Base-by-base conservation (phyloP, 2,113 vertebrate genomes). In the Sebastes fasciatus region DNA sequence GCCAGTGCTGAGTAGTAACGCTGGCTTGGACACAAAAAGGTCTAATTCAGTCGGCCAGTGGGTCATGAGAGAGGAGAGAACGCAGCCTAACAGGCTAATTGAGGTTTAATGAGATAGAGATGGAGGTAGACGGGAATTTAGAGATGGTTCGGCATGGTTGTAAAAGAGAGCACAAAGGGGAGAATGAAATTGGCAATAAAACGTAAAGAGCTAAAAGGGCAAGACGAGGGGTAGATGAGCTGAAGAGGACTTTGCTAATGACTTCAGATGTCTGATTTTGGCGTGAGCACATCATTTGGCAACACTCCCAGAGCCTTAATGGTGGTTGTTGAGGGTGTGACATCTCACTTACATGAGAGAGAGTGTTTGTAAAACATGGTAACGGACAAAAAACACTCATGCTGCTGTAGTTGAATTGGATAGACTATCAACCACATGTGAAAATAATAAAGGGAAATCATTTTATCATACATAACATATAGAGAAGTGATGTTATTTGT, bases 51-150 rank as follows among this genome's bases (percentile, higher is more conserved):
- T 88, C 60, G 16, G 80, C 83, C 57, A 63, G 55, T 45, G 73
- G 77, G 88, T 91, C 84, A 84, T 72, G 74, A 42, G 74, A 79
- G 83, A 86, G 77, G 49, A 70, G 57, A 79, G 63, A 21, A 63
- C 74, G 77, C 62, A 81, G 76, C 17, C 76, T 80, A 80, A 77
- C 57, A 63, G 70, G 80, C 82, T 93, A 87, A 94, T 92, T 91
- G 70, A 77, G 48, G 26, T 83, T 74, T 93, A 86, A 95, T 89
- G 81, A 70, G 74, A 67, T 61, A 17, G 58, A 80, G 80, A 87
- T 77, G 67, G 75, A 75, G 46, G 42, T 58, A 5, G 51, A 79
- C 23, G 45, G 70, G 45, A 76, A 55, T 77, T 78, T 72, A 45
- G 57, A 80, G 62, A 78, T 55, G 63, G n/a, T 34, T 34, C 34